Base-by-base conservation (phyloP, 30 jellyfish, hydroid and myxozoan genomes). In the Sanderia malayensis region DNA sequence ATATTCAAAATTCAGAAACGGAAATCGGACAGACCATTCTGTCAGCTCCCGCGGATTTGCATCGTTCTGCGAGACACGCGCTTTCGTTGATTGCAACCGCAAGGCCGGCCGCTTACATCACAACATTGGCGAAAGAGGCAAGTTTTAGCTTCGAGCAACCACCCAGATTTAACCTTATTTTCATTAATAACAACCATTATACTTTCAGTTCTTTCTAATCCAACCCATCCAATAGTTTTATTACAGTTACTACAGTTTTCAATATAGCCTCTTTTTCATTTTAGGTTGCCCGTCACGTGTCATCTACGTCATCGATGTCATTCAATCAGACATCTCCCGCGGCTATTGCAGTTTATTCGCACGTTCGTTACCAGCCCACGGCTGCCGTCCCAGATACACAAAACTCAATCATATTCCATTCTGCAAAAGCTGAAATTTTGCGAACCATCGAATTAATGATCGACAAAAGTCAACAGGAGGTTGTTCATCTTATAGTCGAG, bases 311-410 rank as follows among this genome's bases (percentile, higher is more conserved):
- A 31, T 89, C 97, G 20, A 81, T 89, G 79, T 76, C 97, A 31
- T 89, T 89, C 77, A 89, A 90, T 55, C 97, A 89, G 72, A 95
- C 97, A 8, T 89, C 97, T 3, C 97, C 97, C n/a, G 97, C 97
- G 29, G 97, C 97, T 64, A 89, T 89, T 10, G 97, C 97, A 17
- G 97, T 89, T 1, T 89, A 89, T 77, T 89, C 97, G 0, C 97
- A 89, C 58, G 97, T 89, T 18, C 97, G 97, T 20, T 95, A 89
- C 53, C 97, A 89, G 72, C 86, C 94, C n/a, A 31, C 93, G 19
- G 58, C 89, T 9, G 26, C 71, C 26, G 32, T 75, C n/a, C 82
- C 82, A 18, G 97, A 89, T 46, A 44, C 94, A 11, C 95, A 76
- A 41, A 80, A 57, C 69, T 74, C 97, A 34, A 82, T 61, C 30